Conservation (phyloP, 2,888 invertebrate genomes). For the Euzophera pinguis region DNA sequence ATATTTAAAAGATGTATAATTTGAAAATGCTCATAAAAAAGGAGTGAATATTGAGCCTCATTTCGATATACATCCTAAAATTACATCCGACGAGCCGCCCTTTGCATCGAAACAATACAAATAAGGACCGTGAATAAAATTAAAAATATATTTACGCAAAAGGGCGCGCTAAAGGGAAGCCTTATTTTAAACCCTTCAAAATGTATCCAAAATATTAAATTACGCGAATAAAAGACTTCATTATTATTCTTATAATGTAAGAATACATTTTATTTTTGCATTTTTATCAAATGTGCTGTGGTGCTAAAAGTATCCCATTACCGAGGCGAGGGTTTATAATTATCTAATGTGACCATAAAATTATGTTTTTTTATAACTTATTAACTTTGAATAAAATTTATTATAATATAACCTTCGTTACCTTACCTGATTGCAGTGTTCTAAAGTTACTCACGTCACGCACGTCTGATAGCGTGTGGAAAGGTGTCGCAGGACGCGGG, state of each 20-base stretch:
- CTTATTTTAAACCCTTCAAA: conserved; percentile 24
- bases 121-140: conserved; percentile 56
- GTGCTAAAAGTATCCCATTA: too few relatives aligned
- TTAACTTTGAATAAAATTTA: too few relatives aligned
- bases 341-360: too few relatives aligned
- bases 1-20: too few relatives aligned
- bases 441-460: too few relatives aligned
- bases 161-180: conserved; percentile 32
- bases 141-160: conserved; percentile 50
- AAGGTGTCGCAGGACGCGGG: too few relatives aligned
- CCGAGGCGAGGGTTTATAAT: too few relatives aligned
- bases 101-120: conserved; percentile 51
- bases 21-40: neutral
- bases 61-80: conserved; percentile 1
- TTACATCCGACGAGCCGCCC: conserved; percentile 28
- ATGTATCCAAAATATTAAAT: neutral
- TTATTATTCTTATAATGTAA: neutral
- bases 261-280: too few relatives aligned
- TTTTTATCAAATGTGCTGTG: neutral
- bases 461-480: too few relatives aligned
- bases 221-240: neutral
- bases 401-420: too few relatives aligned
- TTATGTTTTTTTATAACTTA: too few relatives aligned
- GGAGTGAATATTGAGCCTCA: neutral
- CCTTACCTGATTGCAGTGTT: too few relatives aligned